Conservation (phyloP, 2,113 vertebrate genomes). For the Cathartes aura region DNA sequence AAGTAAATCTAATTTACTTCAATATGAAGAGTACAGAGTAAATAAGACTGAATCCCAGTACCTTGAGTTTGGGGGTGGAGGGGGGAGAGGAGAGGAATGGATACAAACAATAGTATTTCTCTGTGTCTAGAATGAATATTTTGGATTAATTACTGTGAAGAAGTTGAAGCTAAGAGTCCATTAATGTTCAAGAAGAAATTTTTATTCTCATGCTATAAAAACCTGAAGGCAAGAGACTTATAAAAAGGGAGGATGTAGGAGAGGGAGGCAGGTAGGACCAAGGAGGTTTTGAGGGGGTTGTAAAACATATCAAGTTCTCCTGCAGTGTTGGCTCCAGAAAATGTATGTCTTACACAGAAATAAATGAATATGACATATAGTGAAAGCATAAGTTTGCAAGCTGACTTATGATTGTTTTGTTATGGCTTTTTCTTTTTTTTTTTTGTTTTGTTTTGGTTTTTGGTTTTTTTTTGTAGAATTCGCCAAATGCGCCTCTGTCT, state of each 20-base stretch:
- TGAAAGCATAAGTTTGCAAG: not conserved
- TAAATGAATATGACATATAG: not conserved
- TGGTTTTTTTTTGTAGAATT: not conserved
- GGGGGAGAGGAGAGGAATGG: not conserved
- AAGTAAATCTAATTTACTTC: not conserved
- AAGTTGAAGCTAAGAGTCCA: not conserved
- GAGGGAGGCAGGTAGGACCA: not conserved
- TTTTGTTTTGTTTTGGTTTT: too few relatives aligned
- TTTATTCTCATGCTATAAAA: not conserved
- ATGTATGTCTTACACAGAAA: not conserved
- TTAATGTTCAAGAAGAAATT: not conserved
- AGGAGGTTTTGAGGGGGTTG: not conserved
- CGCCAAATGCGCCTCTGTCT: slow-evolving; percentile 65
- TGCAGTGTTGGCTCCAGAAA: not conserved
- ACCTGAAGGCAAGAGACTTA: not conserved
- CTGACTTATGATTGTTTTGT: not conserved
- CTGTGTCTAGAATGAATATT: not conserved
- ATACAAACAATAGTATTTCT: not conserved
- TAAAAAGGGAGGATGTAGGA: not conserved
- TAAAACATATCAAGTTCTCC: not conserved
- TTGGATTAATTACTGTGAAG: not conserved
- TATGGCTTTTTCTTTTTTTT: not conserved
- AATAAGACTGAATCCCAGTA: not conserved
- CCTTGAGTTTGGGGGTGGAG: not conserved
- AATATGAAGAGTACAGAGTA: not conserved